Base-by-base conservation (phyloP, 1,140 invertebrate genomes). In the Colletes latitarsis region DNA sequence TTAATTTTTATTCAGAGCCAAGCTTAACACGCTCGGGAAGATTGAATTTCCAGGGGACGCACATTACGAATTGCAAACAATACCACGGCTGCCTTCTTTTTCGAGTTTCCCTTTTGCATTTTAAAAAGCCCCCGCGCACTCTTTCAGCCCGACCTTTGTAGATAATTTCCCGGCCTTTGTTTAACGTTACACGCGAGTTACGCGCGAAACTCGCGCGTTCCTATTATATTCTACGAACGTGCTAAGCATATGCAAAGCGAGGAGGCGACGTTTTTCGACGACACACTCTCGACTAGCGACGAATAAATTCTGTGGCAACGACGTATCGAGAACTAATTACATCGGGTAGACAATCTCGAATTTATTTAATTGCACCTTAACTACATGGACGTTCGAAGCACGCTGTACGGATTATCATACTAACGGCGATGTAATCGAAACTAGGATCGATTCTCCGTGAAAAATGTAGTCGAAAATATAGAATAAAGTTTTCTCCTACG, bases 161-260 rank as follows among this genome's bases (percentile, higher is more conserved):
- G 60, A 46, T 72, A 64, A 78, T 78, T 73, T 72, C 19, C 6
- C 5, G 12, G 19, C 6, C 60, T 72, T 78, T 72, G 68, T 78
- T 73, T 12, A 53, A 43, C 39, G 30, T 77, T 62, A 41, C 17
- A 5, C 49, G 62, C 49, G 49, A 53, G 55, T 60, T 69, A n/a
- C 9, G 6, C 19, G 53, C 19, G 19, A 43, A n/a, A 14, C 17
- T 43, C 39, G 39, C 43, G 57, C 46, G n/a, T 4, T 12, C 30
- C 1, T 39, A 6, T 70, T 58, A 21, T n/a, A 3, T 9, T 14
- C 9, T 14, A 15, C 9, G 67, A 14, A 12, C 46, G n/a, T 17
- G 67, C 6, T 55, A 17, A 52, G 41, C 30, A 30, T 77, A 58
- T 58, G 64, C 19, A 67, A 77, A 69, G 68, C 43, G 30, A 19